A percentile compares a stretch with the other conserved stretches of the same genome.
Conservation (phyloP, 2,113 vertebrate genomes). For the Beaufortia kweichowensis region DNA sequence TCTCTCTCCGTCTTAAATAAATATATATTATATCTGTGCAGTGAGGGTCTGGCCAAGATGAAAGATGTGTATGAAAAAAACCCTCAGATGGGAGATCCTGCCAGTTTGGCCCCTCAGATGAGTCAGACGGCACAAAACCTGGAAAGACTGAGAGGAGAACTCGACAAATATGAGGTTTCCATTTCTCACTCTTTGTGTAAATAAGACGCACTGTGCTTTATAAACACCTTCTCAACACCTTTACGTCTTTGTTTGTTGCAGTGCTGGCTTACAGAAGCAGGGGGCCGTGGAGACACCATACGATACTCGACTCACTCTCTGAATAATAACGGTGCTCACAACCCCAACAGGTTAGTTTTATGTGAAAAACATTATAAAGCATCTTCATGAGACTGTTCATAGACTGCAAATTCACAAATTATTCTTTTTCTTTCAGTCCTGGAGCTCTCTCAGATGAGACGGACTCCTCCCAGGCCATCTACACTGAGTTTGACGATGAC, state of each 20-base stretch:
- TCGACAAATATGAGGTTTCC: conserved; percentile 84
- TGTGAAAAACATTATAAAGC: not conserved
- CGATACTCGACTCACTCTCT: conserved; percentile 73
- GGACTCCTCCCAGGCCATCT: conserved; percentile 79
- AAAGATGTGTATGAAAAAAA: conserved; percentile 92
- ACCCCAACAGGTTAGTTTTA: conserved; percentile 74
- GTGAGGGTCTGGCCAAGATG: conserved; percentile 89
- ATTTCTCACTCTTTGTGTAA: conserved; percentile 40
- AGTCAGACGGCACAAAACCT: conserved; percentile 82
- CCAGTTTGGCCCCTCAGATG: conserved; percentile 83
- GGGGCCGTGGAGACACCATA: conserved; percentile 76
- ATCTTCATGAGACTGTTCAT: too few species aligned
- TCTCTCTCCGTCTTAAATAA: not conserved
- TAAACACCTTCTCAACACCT: not conserved
- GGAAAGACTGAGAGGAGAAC: conserved; percentile 78
- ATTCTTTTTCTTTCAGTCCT: conserved; percentile 66
- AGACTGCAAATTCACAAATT: too few species aligned
- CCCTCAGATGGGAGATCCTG: conserved; percentile 88
- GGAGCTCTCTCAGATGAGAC: conserved; percentile 78
- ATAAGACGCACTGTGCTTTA: not conserved
- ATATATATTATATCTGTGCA: conserved; percentile 53
- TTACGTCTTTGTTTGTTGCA: conserved; percentile 51
- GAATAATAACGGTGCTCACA: conserved; percentile 77
- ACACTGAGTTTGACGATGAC: conserved; percentile 87
- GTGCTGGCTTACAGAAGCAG: conserved; percentile 83